Evolutionary conservation across 2,113 vertebrate species (phyloP), one percentile per base, ranked within the genome.

Genomic region (Melanotaenia duboulayi): DNA sequence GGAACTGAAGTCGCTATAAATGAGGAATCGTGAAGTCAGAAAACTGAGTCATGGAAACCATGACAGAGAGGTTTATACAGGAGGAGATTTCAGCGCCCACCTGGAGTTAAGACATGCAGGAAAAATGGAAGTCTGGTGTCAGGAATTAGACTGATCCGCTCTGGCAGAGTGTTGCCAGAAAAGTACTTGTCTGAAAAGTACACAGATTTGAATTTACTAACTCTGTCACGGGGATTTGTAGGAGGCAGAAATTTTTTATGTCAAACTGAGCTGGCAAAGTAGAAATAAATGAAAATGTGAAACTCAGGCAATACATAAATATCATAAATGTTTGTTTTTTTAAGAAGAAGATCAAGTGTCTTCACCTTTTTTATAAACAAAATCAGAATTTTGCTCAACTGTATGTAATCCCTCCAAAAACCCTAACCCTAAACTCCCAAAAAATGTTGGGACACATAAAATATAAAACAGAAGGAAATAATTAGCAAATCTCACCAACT

Each of bases 1-100:
- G n/a, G n/a, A n/a, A n/a, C n/a, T 74, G 67, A 85, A 28, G 23
- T 48, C 28, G 50, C 88, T 87, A 54, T 58, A 78, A 83, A 80
- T 48, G 50, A 59, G 40, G 35, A 22, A 35, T 37, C 3, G 63
- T 77, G 61, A 72, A 78, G 56, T 64, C 56, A 35, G 50, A 50
- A 71, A 74, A 39, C 71, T 84, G 77, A 83, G 20, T 90, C 78
- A 79, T 13, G 51, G 65, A 58, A 60, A 69, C 75, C 63, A 39
- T 75, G 82, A 68, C 80, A 71, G 74, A 65, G 73, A 68, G 60
- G 79, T 65, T 81, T 85, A 81, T 60, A 61, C 32, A 28, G 57
- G 61, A 37, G 32, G 52, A 56, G 70, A 50, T 71, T 58, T 89
- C 56, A 22, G 44, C 44, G 68, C 76, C 22, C 62, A 68, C 66